phyloP scores from a whole-genome alignment of 2,888 invertebrate genomes.

The Linyphia triangularis region DNA sequence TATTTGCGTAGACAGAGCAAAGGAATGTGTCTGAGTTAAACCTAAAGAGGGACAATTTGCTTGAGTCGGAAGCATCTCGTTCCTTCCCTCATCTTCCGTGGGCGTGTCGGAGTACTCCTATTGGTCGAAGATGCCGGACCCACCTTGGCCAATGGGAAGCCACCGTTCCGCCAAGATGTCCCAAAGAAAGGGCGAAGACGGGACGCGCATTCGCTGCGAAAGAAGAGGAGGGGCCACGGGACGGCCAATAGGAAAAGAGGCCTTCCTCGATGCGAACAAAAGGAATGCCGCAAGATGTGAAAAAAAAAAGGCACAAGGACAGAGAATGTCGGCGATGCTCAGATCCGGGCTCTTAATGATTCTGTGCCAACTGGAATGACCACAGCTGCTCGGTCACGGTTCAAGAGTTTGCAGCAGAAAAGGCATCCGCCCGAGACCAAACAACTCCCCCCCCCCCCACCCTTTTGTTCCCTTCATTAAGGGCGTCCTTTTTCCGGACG shows the following conservation, averaged over 20 bases:
- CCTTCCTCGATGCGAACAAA: background rate
- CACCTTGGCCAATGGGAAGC: constrained; percentile 44
- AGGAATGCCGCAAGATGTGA: background rate
- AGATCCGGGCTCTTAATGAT: background rate
- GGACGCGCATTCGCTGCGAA: constrained; percentile 56
- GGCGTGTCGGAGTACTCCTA: background rate
- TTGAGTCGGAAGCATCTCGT: background rate
- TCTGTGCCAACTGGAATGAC: background rate
- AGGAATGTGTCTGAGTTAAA: no score
- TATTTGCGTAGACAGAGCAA: no score
- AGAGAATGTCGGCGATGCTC: background rate
- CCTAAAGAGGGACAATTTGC: no score
- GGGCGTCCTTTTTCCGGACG: background rate
- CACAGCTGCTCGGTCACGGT: constrained; percentile 55
- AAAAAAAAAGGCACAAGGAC: background rate
- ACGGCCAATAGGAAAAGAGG: constrained; percentile 17
- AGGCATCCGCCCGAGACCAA: constrained; percentile 71
- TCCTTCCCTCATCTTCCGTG: background rate
- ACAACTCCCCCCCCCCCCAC: background rate
- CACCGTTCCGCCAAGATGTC: background rate
- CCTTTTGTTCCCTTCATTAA: background rate
- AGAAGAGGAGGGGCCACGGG: constrained; percentile 24
- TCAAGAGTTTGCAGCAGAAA: constrained; percentile 66
- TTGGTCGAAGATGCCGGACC: constrained; percentile 4
- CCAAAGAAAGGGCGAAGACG: constrained; percentile 39